phyloP scores from a whole-genome alignment of 2,797 vertebrate species.

The Echiichthys vipera region DNA sequence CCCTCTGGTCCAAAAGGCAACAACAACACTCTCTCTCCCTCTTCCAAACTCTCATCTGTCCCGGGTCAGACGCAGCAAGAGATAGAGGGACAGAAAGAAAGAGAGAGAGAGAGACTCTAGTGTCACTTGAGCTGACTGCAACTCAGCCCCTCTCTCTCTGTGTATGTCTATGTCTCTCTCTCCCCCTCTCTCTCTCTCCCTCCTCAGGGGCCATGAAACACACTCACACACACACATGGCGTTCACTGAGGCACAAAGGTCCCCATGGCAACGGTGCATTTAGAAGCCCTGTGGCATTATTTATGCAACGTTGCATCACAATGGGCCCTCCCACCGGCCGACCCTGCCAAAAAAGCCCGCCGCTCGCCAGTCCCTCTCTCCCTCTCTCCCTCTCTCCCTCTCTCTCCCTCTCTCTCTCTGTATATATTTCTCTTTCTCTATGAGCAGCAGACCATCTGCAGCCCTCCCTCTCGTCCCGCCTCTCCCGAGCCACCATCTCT shows the following conservation, averaged over 20 bases:
- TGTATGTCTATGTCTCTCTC: constrained; percentile 19
- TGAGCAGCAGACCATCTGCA: constrained; percentile 69
- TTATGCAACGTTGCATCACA: constrained; percentile 94
- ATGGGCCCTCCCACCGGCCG: constrained; percentile 88
- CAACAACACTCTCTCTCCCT: constrained; percentile 37
- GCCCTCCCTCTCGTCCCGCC: background rate
- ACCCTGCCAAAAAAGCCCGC: constrained; percentile 83
- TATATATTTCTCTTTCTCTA: constrained; percentile 36
- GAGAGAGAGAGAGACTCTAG: constrained; percentile 68
- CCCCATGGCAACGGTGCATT: constrained; percentile 94
- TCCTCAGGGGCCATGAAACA: constrained; percentile 60
- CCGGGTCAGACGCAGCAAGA: constrained; percentile 48
- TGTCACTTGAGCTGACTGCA: constrained; percentile 79
- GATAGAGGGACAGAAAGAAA: constrained; percentile 31
- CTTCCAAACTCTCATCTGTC: constrained; percentile 62
- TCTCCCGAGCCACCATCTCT: constrained; percentile 33
- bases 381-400: constrained; percentile 47
- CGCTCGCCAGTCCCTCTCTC: constrained; percentile 71
- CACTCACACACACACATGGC: constrained; percentile 77
- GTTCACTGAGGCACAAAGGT: constrained; percentile 95
- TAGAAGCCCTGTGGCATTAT: constrained; percentile 91
- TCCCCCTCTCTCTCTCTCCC: constrained; percentile 56
- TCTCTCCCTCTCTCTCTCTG: constrained; percentile 30
- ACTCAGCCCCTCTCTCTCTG: constrained; percentile 40
- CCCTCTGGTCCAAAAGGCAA: constrained; percentile 49